Evolutionary conservation across 2,797 vertebrate species (phyloP), one percentile per base, ranked within the genome.

Genomic region (Cuniculus paca): DNA sequence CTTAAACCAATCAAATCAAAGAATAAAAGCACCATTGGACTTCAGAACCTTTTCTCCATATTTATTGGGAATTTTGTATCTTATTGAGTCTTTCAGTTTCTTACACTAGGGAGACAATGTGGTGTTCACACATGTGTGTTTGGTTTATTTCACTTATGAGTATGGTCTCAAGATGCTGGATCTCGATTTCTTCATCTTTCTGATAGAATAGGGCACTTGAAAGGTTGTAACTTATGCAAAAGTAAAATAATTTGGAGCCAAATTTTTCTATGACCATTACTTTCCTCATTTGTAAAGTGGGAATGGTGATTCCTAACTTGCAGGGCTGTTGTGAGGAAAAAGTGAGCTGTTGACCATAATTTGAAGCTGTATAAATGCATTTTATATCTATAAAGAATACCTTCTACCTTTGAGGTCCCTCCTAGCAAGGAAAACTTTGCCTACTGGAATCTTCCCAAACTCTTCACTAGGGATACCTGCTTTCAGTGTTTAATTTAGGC

Each of bases 401-500:
- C 22, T 90, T 88, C 52, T 36, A 74, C 60, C 19, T 68, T 65
- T 91, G 81, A 95, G 52, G 50, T 91, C 52, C 6, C 39, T 93
- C 45, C 39, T 45, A 94, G 16, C 1, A 91, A 90, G 36, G 11
- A 81, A 34, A 72, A 72, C 31, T 85, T 91, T 85, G 78, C 28
- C 61, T n/a, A 52, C 79, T 93, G 54, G 65, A 48, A 61, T 93
- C 42, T 91, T 94, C 68, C 50, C 84, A 95, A 84, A 20, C 22
- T 93, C 45, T 96, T 98, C 82, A 97, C 68, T 89, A 95, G 72
- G 36, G 61, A 54, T 83, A 90, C 87, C 52, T 97, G 48, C 95
- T 91, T 88, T 88, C 97, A 99, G 99, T 99, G 90, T 99, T 99
- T 96, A 99, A 99, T 0, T 99, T 99, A 48, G 99, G 99, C 0